These are phyloP conservation scores for Allobates femoralis DNA, from an alignment of 2,797 vertebrate species.

Conservation along the genomic window DNA sequence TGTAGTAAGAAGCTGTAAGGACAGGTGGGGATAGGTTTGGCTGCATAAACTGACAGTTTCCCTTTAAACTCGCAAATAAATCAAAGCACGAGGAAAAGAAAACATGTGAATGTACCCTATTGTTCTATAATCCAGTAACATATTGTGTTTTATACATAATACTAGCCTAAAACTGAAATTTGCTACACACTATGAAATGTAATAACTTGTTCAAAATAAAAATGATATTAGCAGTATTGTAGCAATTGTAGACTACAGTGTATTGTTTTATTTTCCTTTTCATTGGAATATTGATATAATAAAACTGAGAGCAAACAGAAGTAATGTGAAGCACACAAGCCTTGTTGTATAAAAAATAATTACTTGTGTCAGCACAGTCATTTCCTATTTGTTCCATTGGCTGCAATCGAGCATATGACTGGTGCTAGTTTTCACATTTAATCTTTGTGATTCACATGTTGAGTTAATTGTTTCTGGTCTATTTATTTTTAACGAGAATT, in stretches of 20 bases:
- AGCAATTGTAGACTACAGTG: not conserved
- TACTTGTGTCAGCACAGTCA: constrained; percentile 19
- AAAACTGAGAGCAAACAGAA: not conserved
- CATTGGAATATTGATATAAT: constrained; percentile 10
- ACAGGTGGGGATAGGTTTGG: no score
- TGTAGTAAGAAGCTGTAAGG: no score
- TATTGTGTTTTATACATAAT: not conserved
- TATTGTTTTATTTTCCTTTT: not conserved
- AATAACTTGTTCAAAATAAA: not conserved
- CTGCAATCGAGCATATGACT: constrained; percentile 47
- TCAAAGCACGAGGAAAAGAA: no score
- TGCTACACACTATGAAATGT: not conserved
- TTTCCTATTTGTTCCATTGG: constrained; percentile 22
- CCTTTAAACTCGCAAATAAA: no score
- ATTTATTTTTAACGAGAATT: constrained; percentile 80
- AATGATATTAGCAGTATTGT: not conserved
- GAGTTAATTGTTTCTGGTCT: constrained; percentile 79
- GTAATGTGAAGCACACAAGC: not conserved
- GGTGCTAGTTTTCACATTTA: constrained; percentile 67
- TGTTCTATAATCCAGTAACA: not conserved
- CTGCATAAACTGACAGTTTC: no score
- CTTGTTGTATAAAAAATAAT: constrained; percentile 38
- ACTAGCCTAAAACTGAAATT: not conserved
- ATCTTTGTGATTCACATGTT: constrained; percentile 68
- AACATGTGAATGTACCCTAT: not conserved